phyloP scores from a whole-genome alignment of 2,888 invertebrate genomes.

The Teleiodes luculella region DNA sequence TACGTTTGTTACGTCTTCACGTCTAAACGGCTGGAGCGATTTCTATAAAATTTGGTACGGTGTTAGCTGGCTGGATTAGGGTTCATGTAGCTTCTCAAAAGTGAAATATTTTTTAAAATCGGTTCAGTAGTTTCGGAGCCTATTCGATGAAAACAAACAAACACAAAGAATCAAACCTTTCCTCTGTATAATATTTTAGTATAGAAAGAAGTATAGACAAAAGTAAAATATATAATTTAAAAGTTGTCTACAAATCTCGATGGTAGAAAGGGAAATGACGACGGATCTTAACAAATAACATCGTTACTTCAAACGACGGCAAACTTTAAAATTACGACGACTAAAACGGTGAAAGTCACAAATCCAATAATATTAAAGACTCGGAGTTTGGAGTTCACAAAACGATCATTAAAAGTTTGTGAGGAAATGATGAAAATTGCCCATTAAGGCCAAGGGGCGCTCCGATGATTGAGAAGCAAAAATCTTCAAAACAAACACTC shows the following conservation, averaged over 20 bases:
- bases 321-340: conserved; percentile 19
- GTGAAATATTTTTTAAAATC: too few species aligned
- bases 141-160: too few species aligned
- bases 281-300: conserved; percentile 9
- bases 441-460: conserved; percentile 15
- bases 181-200: too few species aligned
- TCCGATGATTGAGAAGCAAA: background rate
- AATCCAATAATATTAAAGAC: conserved; percentile 33
- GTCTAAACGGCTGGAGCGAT: too few species aligned
- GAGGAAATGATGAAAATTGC: conserved; percentile 33
- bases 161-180: too few species aligned
- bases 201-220: too few species aligned
- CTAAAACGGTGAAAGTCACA: conserved; percentile 24
- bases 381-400: conserved; percentile 28
- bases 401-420: conserved; percentile 39
- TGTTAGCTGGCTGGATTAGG: too few species aligned
- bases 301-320: conserved; percentile 12
- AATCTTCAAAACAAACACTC: conserved; percentile 18
- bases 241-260: background rate
- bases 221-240: too few species aligned
- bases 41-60: too few species aligned
- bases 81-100: too few species aligned
- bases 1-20: too few species aligned
- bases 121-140: too few species aligned
- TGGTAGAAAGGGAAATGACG: background rate